Conservation (phyloP, 2,113 vertebrate species). For the Orycteropus afer region DNA sequence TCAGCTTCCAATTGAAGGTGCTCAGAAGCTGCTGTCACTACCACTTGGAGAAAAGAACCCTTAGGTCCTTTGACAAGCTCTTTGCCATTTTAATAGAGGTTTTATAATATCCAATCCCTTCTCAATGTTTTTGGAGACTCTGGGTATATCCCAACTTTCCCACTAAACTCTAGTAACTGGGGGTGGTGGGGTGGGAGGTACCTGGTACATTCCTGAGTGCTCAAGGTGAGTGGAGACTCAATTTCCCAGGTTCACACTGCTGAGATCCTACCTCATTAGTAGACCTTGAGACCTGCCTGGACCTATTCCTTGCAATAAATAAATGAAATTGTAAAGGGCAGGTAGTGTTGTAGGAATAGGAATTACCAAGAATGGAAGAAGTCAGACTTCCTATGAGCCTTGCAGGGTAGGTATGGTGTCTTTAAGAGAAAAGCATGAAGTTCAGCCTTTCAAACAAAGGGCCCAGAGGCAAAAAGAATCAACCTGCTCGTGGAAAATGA, state of each 20-base stretch:
- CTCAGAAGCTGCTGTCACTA: neutral
- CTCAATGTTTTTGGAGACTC: neutral
- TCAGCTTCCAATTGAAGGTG: neutral
- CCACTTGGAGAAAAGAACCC: neutral
- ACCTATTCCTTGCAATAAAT: constrained; percentile 50
- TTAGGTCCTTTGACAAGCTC: neutral
- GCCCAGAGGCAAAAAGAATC: neutral
- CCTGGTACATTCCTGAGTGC: neutral
- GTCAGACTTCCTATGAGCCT: neutral
- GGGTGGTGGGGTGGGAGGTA: no score
- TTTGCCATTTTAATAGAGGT: neutral
- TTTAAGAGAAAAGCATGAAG: constrained; percentile 31
- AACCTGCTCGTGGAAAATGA: neutral
- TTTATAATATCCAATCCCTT: neutral
- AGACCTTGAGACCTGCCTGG: neutral
- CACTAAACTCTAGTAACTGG: neutral
- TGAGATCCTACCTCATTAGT: neutral
- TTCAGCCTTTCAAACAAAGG: neutral
- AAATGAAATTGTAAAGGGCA: constrained; percentile 45
- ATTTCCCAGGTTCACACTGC: constrained; percentile 15
- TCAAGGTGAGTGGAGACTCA: neutral
- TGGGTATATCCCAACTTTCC: neutral
- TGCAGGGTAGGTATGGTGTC: neutral
- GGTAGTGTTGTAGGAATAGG: constrained; percentile 28
- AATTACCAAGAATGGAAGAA: neutral